Percentiles rank a stretch among this genome's conserved stretches.
Evolutionary conservation across 2,797 vertebrate species (phyloP).

Genomic region (Novumbra hubbsi): DNA sequence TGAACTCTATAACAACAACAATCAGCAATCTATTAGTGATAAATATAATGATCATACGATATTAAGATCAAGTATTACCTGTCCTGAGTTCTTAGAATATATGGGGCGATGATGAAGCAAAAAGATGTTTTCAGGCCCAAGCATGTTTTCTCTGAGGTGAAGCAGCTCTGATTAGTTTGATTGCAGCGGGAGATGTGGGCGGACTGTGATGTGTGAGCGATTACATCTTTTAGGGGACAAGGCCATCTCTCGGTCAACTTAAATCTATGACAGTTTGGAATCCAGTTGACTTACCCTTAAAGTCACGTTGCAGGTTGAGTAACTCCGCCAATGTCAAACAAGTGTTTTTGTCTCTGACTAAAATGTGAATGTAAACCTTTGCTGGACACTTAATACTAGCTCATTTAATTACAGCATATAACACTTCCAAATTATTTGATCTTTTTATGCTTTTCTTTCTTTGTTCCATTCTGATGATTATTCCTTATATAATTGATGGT

Average conservation of each 20-base stretch:
- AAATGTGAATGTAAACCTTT: background rate
- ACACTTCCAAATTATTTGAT: slow-evolving; percentile 33
- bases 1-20: too few relatives aligned
- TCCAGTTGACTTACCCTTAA: background rate
- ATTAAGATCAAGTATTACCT: background rate
- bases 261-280: background rate
- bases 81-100: background rate
- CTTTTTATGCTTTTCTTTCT: slow-evolving; percentile 40
- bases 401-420: slow-evolving; percentile 7
- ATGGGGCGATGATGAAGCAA: slow-evolving; percentile 2
- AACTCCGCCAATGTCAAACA: background rate
- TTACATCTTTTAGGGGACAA: slow-evolving; percentile 1
- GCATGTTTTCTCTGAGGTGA: slow-evolving; percentile 12
- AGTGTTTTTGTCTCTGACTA: background rate
- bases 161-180: slow-evolving; percentile 13
- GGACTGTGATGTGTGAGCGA: background rate
- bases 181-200: background rate
- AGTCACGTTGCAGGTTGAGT: background rate
- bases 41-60: background rate
- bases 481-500: slow-evolving; percentile 35
- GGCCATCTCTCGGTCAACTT: background rate
- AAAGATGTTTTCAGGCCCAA: slow-evolving; percentile 10
- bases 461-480: slow-evolving; percentile 26
- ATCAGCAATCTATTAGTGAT: background rate
- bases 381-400: slow-evolving; percentile 19